These are phyloP conservation scores for Acrocyrtus sp. DNA, from an alignment of 2,888 invertebrate genomes.

Conservation along the genomic window DNA sequence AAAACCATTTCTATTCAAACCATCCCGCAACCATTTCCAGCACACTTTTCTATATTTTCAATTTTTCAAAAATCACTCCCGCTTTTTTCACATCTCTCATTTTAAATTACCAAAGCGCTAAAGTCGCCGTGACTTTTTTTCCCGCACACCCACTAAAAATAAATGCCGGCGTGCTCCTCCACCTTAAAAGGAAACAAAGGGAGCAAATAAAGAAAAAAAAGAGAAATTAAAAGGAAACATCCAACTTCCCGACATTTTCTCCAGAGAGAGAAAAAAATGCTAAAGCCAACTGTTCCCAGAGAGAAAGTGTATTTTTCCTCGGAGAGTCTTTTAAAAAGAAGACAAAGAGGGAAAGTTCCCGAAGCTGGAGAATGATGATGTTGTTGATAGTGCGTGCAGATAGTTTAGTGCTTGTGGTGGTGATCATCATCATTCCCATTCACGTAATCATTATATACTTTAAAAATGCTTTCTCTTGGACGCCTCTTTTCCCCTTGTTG, in stretches of 20 bases:
- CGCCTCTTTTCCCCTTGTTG: conserved; percentile 58
- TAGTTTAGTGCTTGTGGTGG: no score
- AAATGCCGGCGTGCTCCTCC: neutral
- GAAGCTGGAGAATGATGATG: conserved; percentile 20
- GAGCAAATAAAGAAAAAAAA: conserved; percentile 1
- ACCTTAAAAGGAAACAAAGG: neutral
- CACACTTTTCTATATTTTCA: no score
- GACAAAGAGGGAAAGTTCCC: neutral
- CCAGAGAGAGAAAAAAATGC: neutral
- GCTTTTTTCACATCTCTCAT: no score
- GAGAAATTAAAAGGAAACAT: no score
- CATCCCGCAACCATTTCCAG: no score
- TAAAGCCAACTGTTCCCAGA: neutral
- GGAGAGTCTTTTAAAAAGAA: neutral
- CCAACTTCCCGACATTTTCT: no score
- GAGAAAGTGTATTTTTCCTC: neutral
- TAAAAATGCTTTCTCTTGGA: conserved; percentile 61
- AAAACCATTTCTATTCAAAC: no score
- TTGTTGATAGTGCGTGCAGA: conserved; percentile 30
- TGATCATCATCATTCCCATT: conserved; percentile 51
- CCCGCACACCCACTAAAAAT: neutral
- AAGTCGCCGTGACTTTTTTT: no score
- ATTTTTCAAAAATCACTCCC: no score
- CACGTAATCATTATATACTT: no score
- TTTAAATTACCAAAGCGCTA: no score